These are phyloP conservation scores for Nestor notabilis DNA, from an alignment of 2,113 vertebrate genomes.

Conservation along the genomic window DNA sequence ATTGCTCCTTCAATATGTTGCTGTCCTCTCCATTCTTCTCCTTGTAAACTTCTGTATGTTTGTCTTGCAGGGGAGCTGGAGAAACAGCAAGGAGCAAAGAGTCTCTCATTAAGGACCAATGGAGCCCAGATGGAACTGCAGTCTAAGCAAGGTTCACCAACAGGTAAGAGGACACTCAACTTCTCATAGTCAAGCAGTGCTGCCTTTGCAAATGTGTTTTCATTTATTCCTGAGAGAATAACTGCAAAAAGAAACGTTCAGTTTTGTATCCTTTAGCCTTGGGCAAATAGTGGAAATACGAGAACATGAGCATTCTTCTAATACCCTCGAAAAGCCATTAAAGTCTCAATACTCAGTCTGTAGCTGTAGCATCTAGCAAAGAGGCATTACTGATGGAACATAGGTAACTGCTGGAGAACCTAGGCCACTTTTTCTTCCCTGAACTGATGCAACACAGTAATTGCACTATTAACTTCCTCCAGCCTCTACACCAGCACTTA, in stretches of 20 bases:
- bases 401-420: not conserved
- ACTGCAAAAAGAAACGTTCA: not conserved
- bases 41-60: not conserved
- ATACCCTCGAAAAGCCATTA: not conserved
- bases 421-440: not conserved
- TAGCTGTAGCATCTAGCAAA: not conserved
- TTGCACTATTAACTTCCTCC: not conserved
- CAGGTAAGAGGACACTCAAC: constrained; percentile 78
- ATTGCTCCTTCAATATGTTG: not conserved
- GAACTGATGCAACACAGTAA: not conserved
- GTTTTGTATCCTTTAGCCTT: not conserved
- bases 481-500: not conserved
- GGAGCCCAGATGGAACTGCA: constrained; percentile 88
- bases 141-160: constrained; percentile 86
- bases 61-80: constrained; percentile 89
- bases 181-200: not conserved
- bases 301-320: not conserved
- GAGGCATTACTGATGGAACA: not conserved
- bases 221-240: not conserved
- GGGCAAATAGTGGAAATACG: not conserved
- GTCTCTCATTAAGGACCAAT: constrained; percentile 82
- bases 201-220: not conserved
- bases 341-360: not conserved
- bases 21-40: not conserved
- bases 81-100: constrained; percentile 89